Evolutionary conservation across 2,888 invertebrate genomes (phyloP).

Genomic region (Lasiommata megera): DNA sequence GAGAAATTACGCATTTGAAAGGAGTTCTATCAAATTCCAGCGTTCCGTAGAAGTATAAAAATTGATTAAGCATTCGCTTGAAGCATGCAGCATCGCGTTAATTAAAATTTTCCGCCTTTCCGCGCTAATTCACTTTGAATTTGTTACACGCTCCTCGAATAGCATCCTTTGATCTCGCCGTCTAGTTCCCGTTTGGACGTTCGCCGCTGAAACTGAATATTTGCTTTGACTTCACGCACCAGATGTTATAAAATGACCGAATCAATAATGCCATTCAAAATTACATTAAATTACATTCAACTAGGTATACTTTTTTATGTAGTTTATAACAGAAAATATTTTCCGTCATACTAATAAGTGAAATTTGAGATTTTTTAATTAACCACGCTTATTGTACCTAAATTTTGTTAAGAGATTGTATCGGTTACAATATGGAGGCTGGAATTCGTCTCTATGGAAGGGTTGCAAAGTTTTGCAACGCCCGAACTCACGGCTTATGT

Average conservation of each 20-base stretch:
- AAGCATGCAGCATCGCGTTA: slow-evolving; percentile 14
- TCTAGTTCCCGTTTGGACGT: slow-evolving; percentile 1
- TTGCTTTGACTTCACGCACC: slow-evolving; percentile 9
- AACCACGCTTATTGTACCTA: background rate
- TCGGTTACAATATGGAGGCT: slow-evolving; percentile 32
- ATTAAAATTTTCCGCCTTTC: slow-evolving; percentile 27
- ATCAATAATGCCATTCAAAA: background rate
- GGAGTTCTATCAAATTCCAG: background rate
- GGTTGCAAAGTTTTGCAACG: slow-evolving; percentile 32
- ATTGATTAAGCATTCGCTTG: slow-evolving; percentile 8
- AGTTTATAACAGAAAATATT: no score
- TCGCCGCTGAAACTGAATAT: background rate
- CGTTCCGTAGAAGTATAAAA: background rate
- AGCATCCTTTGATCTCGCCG: slow-evolving; percentile 22
- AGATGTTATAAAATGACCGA: background rate
- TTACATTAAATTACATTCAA: background rate
- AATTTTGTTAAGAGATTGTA: slow-evolving; percentile 25
- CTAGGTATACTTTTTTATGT: background rate
- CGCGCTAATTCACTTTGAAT: slow-evolving; percentile 25
- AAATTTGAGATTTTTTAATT: background rate
- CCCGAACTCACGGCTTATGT: slow-evolving; percentile 10
- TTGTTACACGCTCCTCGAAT: slow-evolving; percentile 12
- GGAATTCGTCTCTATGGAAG: slow-evolving; percentile 35
- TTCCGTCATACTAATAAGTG: no score
- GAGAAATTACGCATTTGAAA: background rate